Evolutionary conservation across 2,113 vertebrate species (phyloP).

Genomic region (Nesogale talazaci): DNA sequence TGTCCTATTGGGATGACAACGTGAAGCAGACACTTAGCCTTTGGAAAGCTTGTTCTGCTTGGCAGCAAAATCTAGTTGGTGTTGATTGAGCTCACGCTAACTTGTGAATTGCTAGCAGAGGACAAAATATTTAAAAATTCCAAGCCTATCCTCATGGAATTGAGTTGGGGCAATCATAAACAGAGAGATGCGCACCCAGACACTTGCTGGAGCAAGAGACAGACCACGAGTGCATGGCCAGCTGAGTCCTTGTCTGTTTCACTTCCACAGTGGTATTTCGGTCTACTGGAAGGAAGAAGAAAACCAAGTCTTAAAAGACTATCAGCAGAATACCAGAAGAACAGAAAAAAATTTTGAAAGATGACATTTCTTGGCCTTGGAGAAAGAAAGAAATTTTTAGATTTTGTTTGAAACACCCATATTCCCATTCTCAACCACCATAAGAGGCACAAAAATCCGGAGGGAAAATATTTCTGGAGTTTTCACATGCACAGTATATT

Average conservation of each 20-base stretch:
- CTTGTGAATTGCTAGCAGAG: conserved; percentile 36
- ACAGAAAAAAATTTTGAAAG: fast-evolving
- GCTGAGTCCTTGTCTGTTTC: conserved; percentile 34
- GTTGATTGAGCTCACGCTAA: conserved; percentile 8
- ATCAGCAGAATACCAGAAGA: background rate
- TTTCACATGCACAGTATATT: background rate
- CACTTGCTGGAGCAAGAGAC: conserved; percentile 9
- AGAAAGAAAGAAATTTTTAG: conserved; percentile 23
- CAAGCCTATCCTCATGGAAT: background rate
- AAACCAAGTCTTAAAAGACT: conserved; percentile 8
- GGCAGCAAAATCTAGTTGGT: conserved; percentile 32
- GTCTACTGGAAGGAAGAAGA: conserved; percentile 63
- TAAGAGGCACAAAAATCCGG: background rate
- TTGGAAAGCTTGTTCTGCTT: conserved; percentile 2
- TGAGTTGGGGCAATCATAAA: background rate
- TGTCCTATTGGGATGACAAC: conserved; percentile 33
- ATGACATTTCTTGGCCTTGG: conserved; percentile 21
- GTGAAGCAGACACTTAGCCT: background rate
- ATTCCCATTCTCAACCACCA: background rate
- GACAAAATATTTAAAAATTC: background rate
- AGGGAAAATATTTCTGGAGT: background rate
- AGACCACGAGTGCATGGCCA: background rate
- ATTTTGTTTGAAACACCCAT: conserved; percentile 43
- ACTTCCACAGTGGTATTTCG: conserved; percentile 49
- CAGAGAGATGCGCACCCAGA: background rate